Evolutionary conservation across 1,140 invertebrate genomes (phyloP).

Genomic region (Triops longicaudatus): DNA sequence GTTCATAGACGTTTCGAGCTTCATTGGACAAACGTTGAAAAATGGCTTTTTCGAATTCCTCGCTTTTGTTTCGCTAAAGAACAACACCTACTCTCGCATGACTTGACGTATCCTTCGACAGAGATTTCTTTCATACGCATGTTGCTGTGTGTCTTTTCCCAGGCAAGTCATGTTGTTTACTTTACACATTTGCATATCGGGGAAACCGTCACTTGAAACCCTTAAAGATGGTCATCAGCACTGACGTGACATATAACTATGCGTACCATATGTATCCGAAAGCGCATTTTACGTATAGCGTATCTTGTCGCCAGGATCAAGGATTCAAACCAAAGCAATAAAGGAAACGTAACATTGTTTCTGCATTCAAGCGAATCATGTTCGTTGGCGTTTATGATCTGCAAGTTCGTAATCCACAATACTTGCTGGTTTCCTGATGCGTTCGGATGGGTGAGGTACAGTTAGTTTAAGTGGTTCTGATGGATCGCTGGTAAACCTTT

Average conservation of each 20-base stretch:
- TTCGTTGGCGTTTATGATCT: neutral
- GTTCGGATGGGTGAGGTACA: neutral
- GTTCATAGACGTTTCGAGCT: neutral
- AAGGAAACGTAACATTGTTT: neutral
- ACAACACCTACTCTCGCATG: slow-evolving; percentile 3
- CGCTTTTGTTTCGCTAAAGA: neutral
- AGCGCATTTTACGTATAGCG: neutral
- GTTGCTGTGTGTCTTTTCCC: neutral
- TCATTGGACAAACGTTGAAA: neutral
- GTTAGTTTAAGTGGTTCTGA: neutral
- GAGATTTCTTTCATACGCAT: neutral
- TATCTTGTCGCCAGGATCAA: neutral
- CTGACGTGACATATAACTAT: neutral
- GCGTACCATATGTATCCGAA: too few species aligned
- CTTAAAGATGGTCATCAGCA: neutral
- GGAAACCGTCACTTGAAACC: neutral
- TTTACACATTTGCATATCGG: neutral
- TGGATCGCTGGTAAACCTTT: neutral
- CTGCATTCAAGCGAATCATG: neutral
- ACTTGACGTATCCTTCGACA: neutral
- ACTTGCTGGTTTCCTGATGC: neutral
- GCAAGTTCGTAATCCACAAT: neutral
- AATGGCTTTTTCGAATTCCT: neutral
- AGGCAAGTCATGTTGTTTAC: neutral
- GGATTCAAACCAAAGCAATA: neutral